Evolutionary conservation across 2,797 vertebrate species (phyloP).

Genomic region (Emys orbicularis): DNA sequence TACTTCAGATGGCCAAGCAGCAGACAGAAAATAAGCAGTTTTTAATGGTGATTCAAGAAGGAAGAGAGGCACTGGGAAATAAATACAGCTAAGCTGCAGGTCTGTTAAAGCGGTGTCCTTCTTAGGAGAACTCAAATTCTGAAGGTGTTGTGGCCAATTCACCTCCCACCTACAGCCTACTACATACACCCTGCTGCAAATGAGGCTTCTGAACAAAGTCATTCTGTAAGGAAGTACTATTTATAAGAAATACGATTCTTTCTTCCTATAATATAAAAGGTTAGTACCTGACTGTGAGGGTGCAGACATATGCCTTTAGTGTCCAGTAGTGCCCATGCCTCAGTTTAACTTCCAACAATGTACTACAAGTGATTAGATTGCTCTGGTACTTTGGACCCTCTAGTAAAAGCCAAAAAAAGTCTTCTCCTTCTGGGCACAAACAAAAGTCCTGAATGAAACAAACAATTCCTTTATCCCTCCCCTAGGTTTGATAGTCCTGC

Average conservation of each 20-base stretch:
- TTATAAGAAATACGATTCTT: background rate
- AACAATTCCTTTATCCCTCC: background rate
- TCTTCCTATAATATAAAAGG: background rate
- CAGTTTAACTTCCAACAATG: background rate
- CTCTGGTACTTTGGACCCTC: background rate
- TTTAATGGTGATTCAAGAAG: constrained; percentile 6
- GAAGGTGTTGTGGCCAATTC: background rate
- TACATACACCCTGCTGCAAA: background rate
- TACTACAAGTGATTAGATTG: background rate
- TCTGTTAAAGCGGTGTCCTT: background rate
- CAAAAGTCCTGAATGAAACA: background rate
- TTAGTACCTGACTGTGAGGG: background rate
- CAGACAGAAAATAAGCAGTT: background rate
- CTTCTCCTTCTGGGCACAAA: background rate
- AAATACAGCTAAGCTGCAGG: background rate
- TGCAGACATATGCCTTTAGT: background rate
- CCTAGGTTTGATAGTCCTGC: background rate
- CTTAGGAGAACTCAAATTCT: background rate
- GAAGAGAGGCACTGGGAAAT: background rate
- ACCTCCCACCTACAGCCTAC: background rate
- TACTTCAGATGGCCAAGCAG: background rate
- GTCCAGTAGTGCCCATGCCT: background rate
- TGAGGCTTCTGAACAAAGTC: background rate
- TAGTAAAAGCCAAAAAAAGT: background rate
- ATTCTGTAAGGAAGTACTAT: background rate